Conservation (phyloP, 2,888 invertebrate species). For the Pocota personata region DNA sequence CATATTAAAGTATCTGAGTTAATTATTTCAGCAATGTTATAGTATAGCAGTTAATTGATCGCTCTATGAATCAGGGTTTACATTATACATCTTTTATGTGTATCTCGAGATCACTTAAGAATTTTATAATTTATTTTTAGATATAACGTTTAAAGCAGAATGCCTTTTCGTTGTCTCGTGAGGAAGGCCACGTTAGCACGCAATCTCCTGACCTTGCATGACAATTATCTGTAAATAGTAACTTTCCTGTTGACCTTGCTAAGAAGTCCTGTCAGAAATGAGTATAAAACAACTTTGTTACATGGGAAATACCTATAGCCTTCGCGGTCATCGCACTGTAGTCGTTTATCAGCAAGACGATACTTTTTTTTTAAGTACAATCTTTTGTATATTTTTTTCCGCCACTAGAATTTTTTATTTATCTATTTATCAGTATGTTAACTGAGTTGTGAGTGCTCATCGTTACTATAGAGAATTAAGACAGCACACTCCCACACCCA, state of each 20-base stretch:
- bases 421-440: slow-evolving; percentile 7
- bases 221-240: background rate
- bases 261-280: background rate
- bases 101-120: background rate
- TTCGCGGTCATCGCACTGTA: slow-evolving; percentile 25
- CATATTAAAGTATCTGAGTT: background rate
- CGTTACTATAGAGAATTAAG: slow-evolving; percentile 6
- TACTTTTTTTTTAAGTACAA: background rate
- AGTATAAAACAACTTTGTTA: background rate
- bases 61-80: too few species aligned
- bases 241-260: background rate
- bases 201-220: background rate
- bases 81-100: too few species aligned
- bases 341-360: background rate
- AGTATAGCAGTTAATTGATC: too few species aligned
- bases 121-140: background rate
- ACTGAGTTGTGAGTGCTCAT: slow-evolving; percentile 1
- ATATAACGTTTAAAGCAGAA: background rate
- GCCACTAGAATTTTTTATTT: slow-evolving; percentile 1
- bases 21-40: too few species aligned
- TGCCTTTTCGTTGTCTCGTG: background rate
- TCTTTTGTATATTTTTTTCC: background rate
- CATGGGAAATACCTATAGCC: background rate
- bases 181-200: background rate
- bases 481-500: slow-evolving; percentile 7